These are phyloP conservation scores for Phymatocera aterrima DNA, from an alignment of 2,888 invertebrate species.

Conservation along the genomic window DNA sequence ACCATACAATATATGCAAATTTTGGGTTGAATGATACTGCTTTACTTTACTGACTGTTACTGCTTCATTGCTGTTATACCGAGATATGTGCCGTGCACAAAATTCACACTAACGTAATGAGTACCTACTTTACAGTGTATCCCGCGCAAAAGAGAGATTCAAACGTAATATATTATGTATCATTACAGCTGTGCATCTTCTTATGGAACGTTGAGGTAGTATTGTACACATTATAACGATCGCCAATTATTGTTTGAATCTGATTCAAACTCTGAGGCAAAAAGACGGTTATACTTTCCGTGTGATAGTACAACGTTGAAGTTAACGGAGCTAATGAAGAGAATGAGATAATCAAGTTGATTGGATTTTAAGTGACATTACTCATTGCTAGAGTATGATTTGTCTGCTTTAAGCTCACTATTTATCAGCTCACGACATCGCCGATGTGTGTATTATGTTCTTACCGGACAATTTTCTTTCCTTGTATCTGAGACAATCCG, in stretches of 20 bases:
- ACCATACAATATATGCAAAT: too few relatives aligned
- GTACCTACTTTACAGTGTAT: background rate
- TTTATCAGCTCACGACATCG: too few relatives aligned
- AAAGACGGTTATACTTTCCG: too few relatives aligned
- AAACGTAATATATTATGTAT: background rate
- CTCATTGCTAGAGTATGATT: background rate
- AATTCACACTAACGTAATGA: background rate
- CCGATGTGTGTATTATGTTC: background rate
- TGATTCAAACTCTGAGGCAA: too few relatives aligned
- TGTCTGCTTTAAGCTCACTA: background rate
- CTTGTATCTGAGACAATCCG: background rate
- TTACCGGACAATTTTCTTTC: background rate
- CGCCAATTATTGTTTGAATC: background rate
- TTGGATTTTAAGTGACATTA: background rate
- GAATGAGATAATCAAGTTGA: slow-evolving; percentile 4
- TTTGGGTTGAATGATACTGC: too few relatives aligned
- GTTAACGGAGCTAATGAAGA: background rate
- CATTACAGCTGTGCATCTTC: background rate
- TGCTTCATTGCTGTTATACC: background rate
- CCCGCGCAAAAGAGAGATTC: slow-evolving; percentile 14
- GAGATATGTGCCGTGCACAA: background rate
- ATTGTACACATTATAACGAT: background rate
- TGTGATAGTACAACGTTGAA: background rate
- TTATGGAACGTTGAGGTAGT: background rate
- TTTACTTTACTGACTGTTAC: background rate